Conservation (phyloP, 2,797 vertebrate species). For the Micrastur ruficollis region DNA sequence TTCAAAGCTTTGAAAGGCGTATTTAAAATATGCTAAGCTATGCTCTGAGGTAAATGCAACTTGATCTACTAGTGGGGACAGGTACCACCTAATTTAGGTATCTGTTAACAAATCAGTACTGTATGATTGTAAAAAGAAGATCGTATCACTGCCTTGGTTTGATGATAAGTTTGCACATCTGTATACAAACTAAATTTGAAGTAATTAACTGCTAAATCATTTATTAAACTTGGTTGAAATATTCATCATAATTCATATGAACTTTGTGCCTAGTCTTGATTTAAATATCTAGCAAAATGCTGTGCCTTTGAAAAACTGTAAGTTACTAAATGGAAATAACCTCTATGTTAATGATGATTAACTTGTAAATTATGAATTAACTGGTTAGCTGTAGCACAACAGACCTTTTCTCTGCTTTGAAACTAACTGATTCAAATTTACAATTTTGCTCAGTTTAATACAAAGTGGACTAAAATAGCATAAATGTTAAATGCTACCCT, state of each 20-base stretch:
- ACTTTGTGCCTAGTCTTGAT: not conserved
- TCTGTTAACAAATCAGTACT: not conserved
- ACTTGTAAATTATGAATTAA: not conserved
- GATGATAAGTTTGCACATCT: not conserved
- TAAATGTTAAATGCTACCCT: not conserved
- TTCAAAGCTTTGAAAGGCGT: not conserved
- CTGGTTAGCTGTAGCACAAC: not conserved
- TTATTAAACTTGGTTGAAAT: slow-evolving; percentile 13
- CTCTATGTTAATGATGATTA: not conserved
- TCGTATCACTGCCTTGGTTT: not conserved
- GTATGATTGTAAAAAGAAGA: not conserved
- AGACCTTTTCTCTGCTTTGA: not conserved
- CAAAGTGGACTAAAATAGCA: not conserved
- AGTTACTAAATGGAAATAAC: not conserved
- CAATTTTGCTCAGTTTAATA: not conserved
- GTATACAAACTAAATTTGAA: not conserved
- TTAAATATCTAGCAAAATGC: not conserved
- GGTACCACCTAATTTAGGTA: not conserved
- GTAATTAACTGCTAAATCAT: slow-evolving; percentile 7
- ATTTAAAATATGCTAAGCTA: not conserved
- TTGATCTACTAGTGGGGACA: not conserved
- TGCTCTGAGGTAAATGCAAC: not conserved
- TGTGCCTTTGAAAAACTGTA: not conserved
- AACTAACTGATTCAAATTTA: not conserved
- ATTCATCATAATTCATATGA: not conserved